These are phyloP conservation scores for Apodemia duryi DNA, from an alignment of 2,888 invertebrate genomes.

Conservation along the genomic window DNA sequence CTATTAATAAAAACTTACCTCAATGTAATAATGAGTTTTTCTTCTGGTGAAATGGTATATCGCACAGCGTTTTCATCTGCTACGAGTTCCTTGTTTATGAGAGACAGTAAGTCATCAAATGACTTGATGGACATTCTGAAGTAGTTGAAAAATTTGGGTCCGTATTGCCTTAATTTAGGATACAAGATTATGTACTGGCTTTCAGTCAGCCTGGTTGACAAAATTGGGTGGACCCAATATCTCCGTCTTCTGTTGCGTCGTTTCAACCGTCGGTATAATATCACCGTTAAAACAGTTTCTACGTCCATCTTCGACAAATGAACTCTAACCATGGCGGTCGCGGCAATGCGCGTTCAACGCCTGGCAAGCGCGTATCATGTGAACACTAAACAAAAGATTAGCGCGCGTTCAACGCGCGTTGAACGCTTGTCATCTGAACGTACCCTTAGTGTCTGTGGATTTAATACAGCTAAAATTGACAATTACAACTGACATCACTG, in stretches of 20 bases:
- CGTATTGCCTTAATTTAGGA: conserved; percentile 15
- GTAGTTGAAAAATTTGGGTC: conserved; percentile 25
- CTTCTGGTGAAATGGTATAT: no score
- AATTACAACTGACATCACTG: no score
- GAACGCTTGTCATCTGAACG: conserved; percentile 19
- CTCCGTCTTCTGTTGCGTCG: conserved; percentile 22
- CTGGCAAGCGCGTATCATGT: conserved; percentile 22
- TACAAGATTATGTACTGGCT: no score
- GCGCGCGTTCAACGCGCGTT: conserved; percentile 25
- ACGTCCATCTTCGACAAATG: conserved; percentile 33
- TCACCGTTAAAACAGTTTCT: no score
- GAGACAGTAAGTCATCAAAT: no score
- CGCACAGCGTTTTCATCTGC: no score
- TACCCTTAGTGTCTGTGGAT: background rate
- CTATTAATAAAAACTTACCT: conserved; percentile 21
- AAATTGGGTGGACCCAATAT: no score
- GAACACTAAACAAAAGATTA: conserved; percentile 27
- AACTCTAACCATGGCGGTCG: conserved; percentile 23
- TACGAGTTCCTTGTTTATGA: no score
- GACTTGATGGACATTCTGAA: conserved; percentile 17
- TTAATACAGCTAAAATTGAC: no score
- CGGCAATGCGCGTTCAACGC: conserved; percentile 17
- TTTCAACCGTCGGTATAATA: conserved; percentile 31
- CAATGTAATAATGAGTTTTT: no score
- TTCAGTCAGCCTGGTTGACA: no score